Conservation (phyloP, 2,888 invertebrate genomes). For the Euspilapteryx auroguttella region DNA sequence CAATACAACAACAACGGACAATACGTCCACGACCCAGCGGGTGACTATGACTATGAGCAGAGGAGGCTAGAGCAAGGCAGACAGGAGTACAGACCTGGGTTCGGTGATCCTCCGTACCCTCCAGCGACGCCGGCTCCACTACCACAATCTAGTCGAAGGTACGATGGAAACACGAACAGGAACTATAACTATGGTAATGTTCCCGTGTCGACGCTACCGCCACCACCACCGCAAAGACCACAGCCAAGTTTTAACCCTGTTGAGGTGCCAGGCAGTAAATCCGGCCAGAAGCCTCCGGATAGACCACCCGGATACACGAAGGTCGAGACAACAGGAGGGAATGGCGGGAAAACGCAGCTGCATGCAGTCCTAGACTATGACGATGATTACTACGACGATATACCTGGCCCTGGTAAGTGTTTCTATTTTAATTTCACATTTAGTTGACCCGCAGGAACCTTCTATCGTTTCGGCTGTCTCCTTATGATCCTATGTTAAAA, state of each 20-base stretch:
- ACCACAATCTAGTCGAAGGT: slow-evolving; percentile 37
- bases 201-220: slow-evolving; percentile 20
- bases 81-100: slow-evolving; percentile 33
- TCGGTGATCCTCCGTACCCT: slow-evolving; percentile 32
- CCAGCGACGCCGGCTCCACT: slow-evolving; percentile 27
- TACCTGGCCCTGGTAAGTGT: slow-evolving; percentile 50
- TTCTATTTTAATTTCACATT: too few species aligned
- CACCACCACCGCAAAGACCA: slow-evolving; percentile 17
- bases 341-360: slow-evolving; percentile 66
- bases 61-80: slow-evolving; percentile 25
- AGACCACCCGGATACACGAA: slow-evolving; percentile 68
- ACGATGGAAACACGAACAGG: slow-evolving; percentile 33
- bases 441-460: too few species aligned
- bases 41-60: slow-evolving; percentile 50
- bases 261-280: background rate
- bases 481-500: too few species aligned
- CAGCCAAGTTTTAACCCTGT: too few species aligned
- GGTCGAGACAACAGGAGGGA: slow-evolving; percentile 57
- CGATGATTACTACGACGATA: slow-evolving; percentile 62
- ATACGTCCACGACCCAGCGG: slow-evolving; percentile 44
- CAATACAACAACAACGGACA: slow-evolving; percentile 43
- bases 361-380: slow-evolving; percentile 77
- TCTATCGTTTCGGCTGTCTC: too few species aligned
- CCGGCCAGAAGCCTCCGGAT: slow-evolving; percentile 33
- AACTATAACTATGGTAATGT: slow-evolving; percentile 30